Evolutionary conservation across 2,113 vertebrate species (phyloP), one percentile per base, ranked within the genome.

Genomic region (Ifrita kowaldi): DNA sequence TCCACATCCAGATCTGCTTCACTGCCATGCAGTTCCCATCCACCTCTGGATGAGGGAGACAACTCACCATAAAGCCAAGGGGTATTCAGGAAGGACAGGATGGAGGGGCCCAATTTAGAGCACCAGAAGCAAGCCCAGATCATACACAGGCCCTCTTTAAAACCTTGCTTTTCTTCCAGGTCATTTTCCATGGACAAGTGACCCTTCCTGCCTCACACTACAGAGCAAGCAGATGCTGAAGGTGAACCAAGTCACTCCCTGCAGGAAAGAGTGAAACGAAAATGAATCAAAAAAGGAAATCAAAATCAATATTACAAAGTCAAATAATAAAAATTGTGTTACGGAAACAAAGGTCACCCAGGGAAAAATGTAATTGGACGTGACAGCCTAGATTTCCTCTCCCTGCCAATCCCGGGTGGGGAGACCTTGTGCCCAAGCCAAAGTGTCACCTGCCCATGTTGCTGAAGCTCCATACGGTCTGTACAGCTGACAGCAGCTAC

Each of bases 281-380:
- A 97, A 96, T 18, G 59, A 82, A 50, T n/a, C 56, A 63, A 79
- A 84, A 96, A 46, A 71, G 77, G 88, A 88, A 87, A 84, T 73
- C 6, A 90, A 83, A 96, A 95, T 94, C 97, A 69, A 93, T 96
- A 87, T 85, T 86, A 95, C 95, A 91, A 97, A 96, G 98, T 91
- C 91, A 95, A 95, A 95, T 91, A 91, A 84, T 95, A 88, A 85
- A 94, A 95, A 87, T n/a, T 33, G 35, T 47, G 62, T 85, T 70
- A 94, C 19, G 46, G 84, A 89, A 95, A 64, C 70, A 87, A 93
- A 79, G 89, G 96, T 82, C 42, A 96, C 60, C 39, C 39, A 22
- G 46, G 73, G 70, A 80, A 89, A 93, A 62, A 82, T 1, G 10
- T 67, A 92, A 96, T 83, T 5, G 20, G 82, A 67, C 0, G 0